A percentile compares a stretch with the other conserved stretches of the same genome.
phyloP scores from a whole-genome alignment of 1,140 invertebrate genomes.

The Philotrypesis tridentata region DNA sequence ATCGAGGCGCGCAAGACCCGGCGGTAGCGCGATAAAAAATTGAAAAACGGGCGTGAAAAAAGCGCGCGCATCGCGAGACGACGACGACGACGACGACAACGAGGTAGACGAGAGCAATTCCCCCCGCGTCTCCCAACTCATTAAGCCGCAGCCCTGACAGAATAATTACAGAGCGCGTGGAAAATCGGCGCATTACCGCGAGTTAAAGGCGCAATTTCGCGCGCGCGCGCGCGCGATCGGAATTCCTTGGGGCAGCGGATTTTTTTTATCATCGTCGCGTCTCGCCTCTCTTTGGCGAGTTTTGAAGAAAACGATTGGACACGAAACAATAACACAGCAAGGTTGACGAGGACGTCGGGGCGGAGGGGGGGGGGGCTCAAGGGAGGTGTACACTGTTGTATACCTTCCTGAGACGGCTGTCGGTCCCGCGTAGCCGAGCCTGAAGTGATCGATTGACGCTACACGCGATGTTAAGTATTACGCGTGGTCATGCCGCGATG shows the following conservation, averaged over 20 bases:
- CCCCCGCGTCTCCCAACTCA: neutral
- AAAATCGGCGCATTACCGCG: neutral
- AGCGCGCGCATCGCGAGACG: too few relatives aligned
- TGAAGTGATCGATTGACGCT: slow-evolving; percentile 47
- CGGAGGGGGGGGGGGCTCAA: too few relatives aligned
- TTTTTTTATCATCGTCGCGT: neutral
- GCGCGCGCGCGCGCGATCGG: neutral
- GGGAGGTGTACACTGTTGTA: too few relatives aligned
- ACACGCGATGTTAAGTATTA: slow-evolving; percentile 47
- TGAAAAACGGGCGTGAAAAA: too few relatives aligned
- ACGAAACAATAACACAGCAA: neutral
- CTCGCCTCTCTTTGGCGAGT: neutral
- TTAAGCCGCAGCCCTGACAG: neutral
- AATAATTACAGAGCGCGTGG: neutral
- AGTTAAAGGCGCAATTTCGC: slow-evolving; percentile 20
- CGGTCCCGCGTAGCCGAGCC: slow-evolving; percentile 25
- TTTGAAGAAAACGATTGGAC: neutral
- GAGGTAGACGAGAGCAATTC: too few relatives aligned
- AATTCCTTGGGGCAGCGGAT: slow-evolving; percentile 1
- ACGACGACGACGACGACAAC: neutral
- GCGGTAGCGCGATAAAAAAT: too few relatives aligned
- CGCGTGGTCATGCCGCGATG: slow-evolving; percentile 42
- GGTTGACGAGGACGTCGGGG: neutral
- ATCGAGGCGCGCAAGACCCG: too few relatives aligned
- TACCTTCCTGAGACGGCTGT: slow-evolving; percentile 35